Base-by-base conservation (phyloP, 1,140 invertebrate genomes). In the Brachystomella parvula region DNA sequence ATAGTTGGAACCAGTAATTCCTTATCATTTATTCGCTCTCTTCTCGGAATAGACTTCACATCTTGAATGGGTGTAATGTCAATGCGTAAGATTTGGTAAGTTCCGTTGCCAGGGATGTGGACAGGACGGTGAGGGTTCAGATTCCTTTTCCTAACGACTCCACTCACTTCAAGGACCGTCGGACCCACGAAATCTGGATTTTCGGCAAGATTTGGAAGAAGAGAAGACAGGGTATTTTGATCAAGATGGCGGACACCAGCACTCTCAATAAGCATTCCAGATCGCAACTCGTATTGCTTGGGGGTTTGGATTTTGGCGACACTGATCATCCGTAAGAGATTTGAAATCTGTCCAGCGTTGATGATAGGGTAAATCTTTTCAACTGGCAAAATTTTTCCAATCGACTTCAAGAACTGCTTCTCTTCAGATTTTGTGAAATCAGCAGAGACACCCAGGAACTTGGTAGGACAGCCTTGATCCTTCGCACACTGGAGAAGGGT, bases 401-500 rank as follows among this genome's bases (percentile, higher is more conserved):
- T 39, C 2, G 64, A 62, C 59, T 72, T 73, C 2, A 72, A 24
- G 56, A 73, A 74, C 17, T 35, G 56, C 30, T 70, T 72, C 39
- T 72, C 71, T 33, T 74, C 73, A 15, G 58, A 32, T 62, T 70
- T 72, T 17, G 57, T 47, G 61, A 72, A 74, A 28, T 60, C 31
- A 2, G 64, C 61, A 47, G 61, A 66, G 1, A 66, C 62, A 17
- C 44, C 70, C 31, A 71, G 47, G 68, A 67, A 71, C 30, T 67
- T 70, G 17, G 69, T 71, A 6, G 63, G 28, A 19, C 73, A 30
- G 31, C 73, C 73, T 61, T 74, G 73, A 15, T 72, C 67, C 39
- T 68, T 69, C 6, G 65, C 59, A 33, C 64, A 53, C 28, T 63
- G 63, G 3, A 74, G 30, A 24, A 73, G 57, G 29, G 62, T 71